Evolutionary conservation across 1,140 invertebrate genomes (phyloP).

Genomic region (Teleopsis dalmanni): DNA sequence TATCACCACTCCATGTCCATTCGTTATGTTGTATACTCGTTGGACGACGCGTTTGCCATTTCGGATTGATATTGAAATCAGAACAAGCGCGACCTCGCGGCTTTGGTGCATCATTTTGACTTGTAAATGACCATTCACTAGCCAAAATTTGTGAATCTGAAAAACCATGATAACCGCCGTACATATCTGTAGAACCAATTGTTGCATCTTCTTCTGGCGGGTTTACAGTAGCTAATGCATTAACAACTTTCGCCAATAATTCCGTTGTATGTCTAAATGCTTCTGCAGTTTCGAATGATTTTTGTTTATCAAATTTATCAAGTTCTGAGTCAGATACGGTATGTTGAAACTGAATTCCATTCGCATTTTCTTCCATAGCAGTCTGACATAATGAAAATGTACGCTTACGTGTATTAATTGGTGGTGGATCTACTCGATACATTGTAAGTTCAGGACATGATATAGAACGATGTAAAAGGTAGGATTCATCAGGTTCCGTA

Average conservation of each 20-base stretch:
- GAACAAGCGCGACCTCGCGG: slow-evolving; percentile 48
- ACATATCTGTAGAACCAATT: slow-evolving; percentile 15
- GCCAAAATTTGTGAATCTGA: slow-evolving; percentile 60
- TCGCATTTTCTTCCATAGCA: slow-evolving; percentile 15
- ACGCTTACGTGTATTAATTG: slow-evolving; percentile 49
- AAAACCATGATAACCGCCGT: slow-evolving; percentile 55
- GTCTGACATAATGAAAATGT: slow-evolving; percentile 55
- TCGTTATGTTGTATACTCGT: slow-evolving; percentile 21
- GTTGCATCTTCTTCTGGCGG: slow-evolving; percentile 43
- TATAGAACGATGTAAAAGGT: slow-evolving; percentile 40
- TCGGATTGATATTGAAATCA: slow-evolving; percentile 32
- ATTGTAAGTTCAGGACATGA: slow-evolving; percentile 57
- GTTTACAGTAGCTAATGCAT: slow-evolving; percentile 60
- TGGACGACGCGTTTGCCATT: slow-evolving; percentile 18
- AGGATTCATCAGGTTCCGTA: slow-evolving; percentile 27
- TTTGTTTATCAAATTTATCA: slow-evolving; percentile 65
- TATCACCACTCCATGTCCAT: slow-evolving; percentile 44
- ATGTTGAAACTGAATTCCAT: slow-evolving; percentile 15
- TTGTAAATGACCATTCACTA: slow-evolving; percentile 52
- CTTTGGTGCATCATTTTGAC: slow-evolving; percentile 42
- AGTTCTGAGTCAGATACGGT: slow-evolving; percentile 66
- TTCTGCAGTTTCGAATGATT: slow-evolving; percentile 56
- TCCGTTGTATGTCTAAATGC: slow-evolving; percentile 63
- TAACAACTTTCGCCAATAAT: slow-evolving; percentile 64
- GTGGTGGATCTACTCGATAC: slow-evolving; percentile 45